phyloP scores from a whole-genome alignment of 2,888 invertebrate genomes.

The Smittia aterrima region DNA sequence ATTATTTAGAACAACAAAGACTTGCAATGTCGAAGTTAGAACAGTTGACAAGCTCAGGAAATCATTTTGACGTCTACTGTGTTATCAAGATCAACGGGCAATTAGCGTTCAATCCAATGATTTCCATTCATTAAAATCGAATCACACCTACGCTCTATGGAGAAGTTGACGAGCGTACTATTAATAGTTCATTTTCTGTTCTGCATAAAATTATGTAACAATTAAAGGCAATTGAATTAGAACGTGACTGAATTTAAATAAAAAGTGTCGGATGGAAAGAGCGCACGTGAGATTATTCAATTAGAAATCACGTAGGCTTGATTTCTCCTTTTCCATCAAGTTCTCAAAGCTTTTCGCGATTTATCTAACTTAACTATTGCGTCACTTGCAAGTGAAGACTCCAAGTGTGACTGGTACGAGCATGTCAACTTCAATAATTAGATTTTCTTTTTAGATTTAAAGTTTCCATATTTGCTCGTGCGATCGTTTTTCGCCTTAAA shows the following conservation, averaged over 20 bases:
- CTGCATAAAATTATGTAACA: conserved; percentile 14
- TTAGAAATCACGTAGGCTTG: no score
- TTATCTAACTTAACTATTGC: no score
- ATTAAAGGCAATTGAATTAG: conserved; percentile 35
- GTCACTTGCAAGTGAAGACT: no score
- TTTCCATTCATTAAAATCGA: neutral
- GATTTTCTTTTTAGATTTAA: conserved; percentile 5
- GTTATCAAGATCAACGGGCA: neutral
- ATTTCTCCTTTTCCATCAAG: no score
- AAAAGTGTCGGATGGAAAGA: no score
- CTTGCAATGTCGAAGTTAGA: no score
- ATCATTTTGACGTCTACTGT: neutral
- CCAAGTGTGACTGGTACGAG: neutral
- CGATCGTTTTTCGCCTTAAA: neutral
- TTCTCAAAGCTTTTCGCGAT: no score
- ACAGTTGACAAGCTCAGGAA: neutral
- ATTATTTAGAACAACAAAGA: neutral
- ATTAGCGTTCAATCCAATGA: neutral
- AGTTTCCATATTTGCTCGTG: neutral
- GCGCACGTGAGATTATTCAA: no score
- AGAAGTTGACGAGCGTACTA: conserved; percentile 9
- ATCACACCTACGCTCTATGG: neutral
- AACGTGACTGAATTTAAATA: conserved; percentile 17
- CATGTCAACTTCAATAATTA: neutral
- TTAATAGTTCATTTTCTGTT: conserved; percentile 1